Evolutionary conservation across 2,113 vertebrate genomes (phyloP), one percentile per base, ranked within the genome.

Genomic region (Ginglymostoma cirratum): DNA sequence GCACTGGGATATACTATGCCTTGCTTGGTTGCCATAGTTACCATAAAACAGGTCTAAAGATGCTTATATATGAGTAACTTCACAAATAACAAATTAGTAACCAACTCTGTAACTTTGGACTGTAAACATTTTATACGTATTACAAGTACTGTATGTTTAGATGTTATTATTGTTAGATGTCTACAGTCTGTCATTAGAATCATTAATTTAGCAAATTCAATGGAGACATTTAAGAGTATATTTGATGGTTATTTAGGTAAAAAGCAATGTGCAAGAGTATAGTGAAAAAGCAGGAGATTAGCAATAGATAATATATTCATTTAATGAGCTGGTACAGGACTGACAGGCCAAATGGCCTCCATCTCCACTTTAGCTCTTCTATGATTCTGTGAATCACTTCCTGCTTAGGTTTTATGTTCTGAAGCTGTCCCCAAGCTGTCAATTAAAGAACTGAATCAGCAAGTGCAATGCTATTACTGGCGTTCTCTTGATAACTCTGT

Each of bases 381-480:
- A 2, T 61, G 55, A 10, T 61, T 61, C 61, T 38, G 34, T 61
- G 66, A 66, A 38, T 93, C 5, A 93, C 61, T 66, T 67, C 89
- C 89, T 93, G 89, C 89, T 93, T 67, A 93, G 67, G 61, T 67
- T 93, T 93, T 6, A 66, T 93, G n/a, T 66, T 24, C 89, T 93
- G 89, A 61, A 93, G 61, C 89, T 38, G 89, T 93, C 89, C 89
- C 61, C 61, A 93, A 67, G 4, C 61, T 93, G 89, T 93, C 61
- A 93, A 93, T 93, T 93, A 65, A 66, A 67, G 34, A 38, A 66
- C 61, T 38, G 55, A 93, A 67, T 1, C 89, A 92, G 52, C 55
- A 38, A 66, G 89, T 92, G 61, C 65, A 34, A 93, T 66, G 65
- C 61, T n/a, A 66, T 93, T 93, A 38, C 34, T 93, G 61, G 89